phyloP scores from a whole-genome alignment of 2,888 invertebrate genomes.

The Epinotia nisella region DNA sequence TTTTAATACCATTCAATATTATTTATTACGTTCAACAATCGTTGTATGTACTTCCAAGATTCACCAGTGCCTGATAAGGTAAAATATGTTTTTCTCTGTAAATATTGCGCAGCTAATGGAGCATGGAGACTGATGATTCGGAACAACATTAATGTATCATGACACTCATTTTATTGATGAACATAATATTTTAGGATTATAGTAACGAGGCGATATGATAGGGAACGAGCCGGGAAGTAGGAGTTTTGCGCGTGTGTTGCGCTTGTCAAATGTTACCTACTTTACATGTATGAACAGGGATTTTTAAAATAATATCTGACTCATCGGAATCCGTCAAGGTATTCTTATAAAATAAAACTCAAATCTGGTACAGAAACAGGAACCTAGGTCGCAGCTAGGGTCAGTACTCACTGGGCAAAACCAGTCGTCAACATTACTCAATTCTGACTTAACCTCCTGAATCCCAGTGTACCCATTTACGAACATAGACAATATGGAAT shows the following conservation, averaged over 20 bases:
- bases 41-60: not conserved
- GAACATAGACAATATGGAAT: too few relatives aligned
- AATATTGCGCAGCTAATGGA: constrained; percentile 32
- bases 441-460: too few relatives aligned
- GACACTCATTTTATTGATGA: constrained; percentile 44
- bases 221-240: not conserved
- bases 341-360: too few relatives aligned
- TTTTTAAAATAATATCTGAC: too few relatives aligned
- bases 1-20: not conserved
- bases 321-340: too few relatives aligned
- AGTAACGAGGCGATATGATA: constrained; percentile 27
- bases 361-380: too few relatives aligned
- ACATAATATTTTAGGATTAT: constrained; percentile 38
- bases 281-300: not conserved
- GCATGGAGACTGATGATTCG: constrained; percentile 37
- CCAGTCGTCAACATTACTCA: too few relatives aligned
- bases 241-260: not conserved
- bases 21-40: not conserved
- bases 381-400: too few relatives aligned
- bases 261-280: not conserved
- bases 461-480: too few relatives aligned
- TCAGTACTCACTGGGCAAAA: too few relatives aligned
- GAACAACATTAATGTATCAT: constrained; percentile 42
- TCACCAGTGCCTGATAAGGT: constrained; percentile 18
- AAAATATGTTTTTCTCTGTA: constrained; percentile 26